Evolutionary conservation across 2,797 vertebrate genomes (phyloP), one percentile per base, ranked within the genome.

Genomic region (Typhlichthys eigenmanni): DNA sequence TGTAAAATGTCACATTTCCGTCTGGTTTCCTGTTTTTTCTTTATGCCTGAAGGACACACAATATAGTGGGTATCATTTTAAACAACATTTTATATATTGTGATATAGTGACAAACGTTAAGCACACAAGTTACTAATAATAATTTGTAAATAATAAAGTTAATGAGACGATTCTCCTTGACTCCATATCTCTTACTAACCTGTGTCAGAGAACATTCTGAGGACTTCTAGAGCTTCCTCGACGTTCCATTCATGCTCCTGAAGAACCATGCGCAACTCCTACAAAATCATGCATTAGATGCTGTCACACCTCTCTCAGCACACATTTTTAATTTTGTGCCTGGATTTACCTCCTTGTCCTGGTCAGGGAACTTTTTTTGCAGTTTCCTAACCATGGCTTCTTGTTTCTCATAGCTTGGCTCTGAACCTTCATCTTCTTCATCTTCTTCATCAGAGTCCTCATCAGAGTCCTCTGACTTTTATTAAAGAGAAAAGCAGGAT

Each of bases 211-310:
- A 98, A 97, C 67, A 95, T 84, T 66, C 89, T 90, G 34, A 98
- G 86, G 63, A 92, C 94, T 62, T 95, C 95, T 80, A 95, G 82
- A 53, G 96, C 93, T 69, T 96, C 94, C 9, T 91, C 85, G 71
- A 89, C 93, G 72, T 95, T 92, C 96, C 96, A 99, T 64, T 96
- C 91, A 61, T 98, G 97, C 52, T 97, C 94, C 77, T 93, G 86
- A 71, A 99, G 93, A 54, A 98, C 94, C 51, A 93, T 89, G 73
- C 95, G 92, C 69, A 98, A 89, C 78, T 97, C 95, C 97, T 99
- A 78, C 58, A 75, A 46, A 74, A 55, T 66, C 51, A 69, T 1
- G 66, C 13, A 13, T 11, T 13, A 48, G n/a, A 48, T 13, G 47
- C 47, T 14, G 4, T 48, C 47, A 48, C 12, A 1, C 13, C 34